These are phyloP conservation scores for Ataeniobius toweri DNA, from an alignment of 2,797 vertebrate species.

Conservation along the genomic window DNA sequence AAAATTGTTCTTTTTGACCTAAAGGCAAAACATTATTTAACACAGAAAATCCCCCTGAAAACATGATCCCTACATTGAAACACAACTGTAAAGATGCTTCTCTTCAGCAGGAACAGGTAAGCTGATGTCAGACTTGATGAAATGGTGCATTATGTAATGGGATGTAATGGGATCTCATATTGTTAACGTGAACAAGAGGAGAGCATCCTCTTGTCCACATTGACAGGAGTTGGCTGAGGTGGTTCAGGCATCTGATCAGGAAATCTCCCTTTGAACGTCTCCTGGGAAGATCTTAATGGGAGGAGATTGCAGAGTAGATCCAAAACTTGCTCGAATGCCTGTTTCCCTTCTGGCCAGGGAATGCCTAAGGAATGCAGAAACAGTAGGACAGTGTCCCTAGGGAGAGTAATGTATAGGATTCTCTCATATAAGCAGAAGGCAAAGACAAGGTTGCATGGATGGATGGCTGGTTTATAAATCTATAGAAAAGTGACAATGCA, in stretches of 20 bases:
- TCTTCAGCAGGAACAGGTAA: not conserved
- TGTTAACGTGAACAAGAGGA: not conserved
- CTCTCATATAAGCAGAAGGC: not conserved
- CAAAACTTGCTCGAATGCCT: not conserved
- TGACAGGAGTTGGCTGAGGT: not conserved
- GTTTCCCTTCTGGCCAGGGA: not conserved
- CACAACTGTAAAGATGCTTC: not conserved
- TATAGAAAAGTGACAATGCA: not conserved
- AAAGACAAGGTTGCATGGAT: not conserved
- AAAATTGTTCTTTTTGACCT: not conserved
- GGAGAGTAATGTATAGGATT: not conserved
- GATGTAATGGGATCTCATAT: too few species aligned
- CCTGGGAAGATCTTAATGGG: not conserved
- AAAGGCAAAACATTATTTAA: not conserved
- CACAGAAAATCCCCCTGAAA: not conserved
- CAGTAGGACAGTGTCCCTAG: not conserved
- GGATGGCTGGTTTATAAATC: not conserved
- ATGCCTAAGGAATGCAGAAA: not conserved
- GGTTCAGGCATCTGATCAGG: not conserved
- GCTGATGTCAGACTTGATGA: not conserved
- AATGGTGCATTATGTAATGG: not conserved
- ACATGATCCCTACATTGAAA: not conserved
- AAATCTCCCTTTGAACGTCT: not conserved
- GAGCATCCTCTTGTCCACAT: not conserved
- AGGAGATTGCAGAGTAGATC: not conserved